phyloP scores from a whole-genome alignment of 2,113 vertebrate genomes.

The Corvus hawaiiensis region DNA sequence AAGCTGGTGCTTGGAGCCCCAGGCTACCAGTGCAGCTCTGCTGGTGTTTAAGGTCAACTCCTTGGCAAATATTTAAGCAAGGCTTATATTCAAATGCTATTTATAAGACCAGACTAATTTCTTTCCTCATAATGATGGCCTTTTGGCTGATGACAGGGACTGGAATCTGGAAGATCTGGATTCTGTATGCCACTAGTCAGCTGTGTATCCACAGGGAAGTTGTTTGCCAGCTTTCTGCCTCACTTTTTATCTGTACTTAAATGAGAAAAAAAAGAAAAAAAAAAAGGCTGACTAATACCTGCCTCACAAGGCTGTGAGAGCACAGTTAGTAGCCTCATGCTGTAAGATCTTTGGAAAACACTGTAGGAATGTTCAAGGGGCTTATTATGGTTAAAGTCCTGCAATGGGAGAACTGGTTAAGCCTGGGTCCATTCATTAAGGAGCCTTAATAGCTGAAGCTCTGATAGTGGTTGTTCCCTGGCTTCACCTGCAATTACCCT shows the following conservation, averaged over 20 bases:
- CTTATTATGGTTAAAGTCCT: conserved; percentile 13
- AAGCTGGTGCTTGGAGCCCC: neutral
- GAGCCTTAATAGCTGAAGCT: neutral
- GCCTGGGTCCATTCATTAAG: conserved; percentile 21
- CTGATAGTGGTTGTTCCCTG: neutral
- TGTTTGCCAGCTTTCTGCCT: conserved; percentile 5
- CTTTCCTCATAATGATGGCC: conserved; percentile 61
- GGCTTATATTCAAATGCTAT: conserved; percentile 57
- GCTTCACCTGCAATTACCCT: neutral
- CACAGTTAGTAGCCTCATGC: neutral
- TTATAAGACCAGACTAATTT: conserved; percentile 63
- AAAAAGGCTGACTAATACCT: conserved; percentile 1
- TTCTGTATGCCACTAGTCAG: conserved; percentile 40
- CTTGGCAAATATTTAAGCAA: conserved; percentile 54
- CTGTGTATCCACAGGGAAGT: neutral
- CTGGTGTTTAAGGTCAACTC: conserved; percentile 52
- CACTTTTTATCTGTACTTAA: conserved; percentile 27
- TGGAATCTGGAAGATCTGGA: conserved; percentile 59
- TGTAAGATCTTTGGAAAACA: neutral
- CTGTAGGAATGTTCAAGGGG: neutral
- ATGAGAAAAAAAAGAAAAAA: neutral
- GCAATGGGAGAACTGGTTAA: conserved; percentile 18
- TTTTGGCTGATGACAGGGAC: conserved; percentile 31
- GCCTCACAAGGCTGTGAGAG: neutral
- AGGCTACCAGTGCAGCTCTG: neutral